Base-by-base conservation (phyloP, 2,888 invertebrate genomes). In the Drosophila longiperda region DNA sequence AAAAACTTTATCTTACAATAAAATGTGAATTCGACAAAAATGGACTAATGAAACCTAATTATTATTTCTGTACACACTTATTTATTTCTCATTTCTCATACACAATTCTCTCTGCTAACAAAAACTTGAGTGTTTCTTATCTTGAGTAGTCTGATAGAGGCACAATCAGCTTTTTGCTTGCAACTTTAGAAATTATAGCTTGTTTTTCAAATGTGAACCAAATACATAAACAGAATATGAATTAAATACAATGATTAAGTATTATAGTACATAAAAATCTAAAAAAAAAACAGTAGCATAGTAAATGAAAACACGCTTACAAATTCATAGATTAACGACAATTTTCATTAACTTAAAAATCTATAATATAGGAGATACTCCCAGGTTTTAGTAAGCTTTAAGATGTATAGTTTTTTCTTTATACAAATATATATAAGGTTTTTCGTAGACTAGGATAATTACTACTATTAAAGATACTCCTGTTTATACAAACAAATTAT, bases 111-210 rank as follows among this genome's bases (percentile, higher is more conserved):
- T 26, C 8, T 15, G 3, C 8, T 2, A 6, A 29, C 15, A 40
- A 20, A 33, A 4, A 53, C 23, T 8, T n/a, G 15, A 36, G 23
- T 17, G 36, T 23, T 34, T 48, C 66, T 66, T 65, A 66, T 66
- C 66, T 53, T 32, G 53, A 65, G 65, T 53, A 20, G 9, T 33
- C 23, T 26, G 12, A 42, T 42, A 34, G 33, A 15, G 26, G 26
- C 26, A 11, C 36, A 36, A 45, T 54, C 45, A 38, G 54, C 12
- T 33, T 17, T 12, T 32, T n/a, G 32, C n/a, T 38, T 48, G 54
- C 17, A 48, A 33, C 17, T 20, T 26, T 29, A 9, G 9, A 7
- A 34, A 26, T 9, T 17, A 36, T 23, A 36, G 29, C 20, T 45
- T 12, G n/a, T n/a, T 64, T 36, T 3, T 3, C 6, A 26, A 62